Evolutionary conservation across 2,888 invertebrate species (phyloP).

Genomic region (Brachycybe producta): DNA sequence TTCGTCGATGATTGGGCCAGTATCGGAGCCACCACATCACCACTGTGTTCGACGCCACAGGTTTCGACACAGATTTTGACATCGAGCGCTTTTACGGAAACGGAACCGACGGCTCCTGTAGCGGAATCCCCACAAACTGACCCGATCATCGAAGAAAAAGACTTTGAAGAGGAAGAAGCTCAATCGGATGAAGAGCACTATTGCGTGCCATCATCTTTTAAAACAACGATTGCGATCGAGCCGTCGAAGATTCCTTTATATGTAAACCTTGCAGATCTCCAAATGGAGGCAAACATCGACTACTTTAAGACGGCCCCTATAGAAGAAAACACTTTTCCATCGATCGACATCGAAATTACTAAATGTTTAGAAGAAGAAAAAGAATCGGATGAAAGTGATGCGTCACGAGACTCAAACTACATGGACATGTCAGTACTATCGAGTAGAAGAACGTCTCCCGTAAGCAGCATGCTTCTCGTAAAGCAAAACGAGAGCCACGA

Average conservation of each 20-base stretch:
- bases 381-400: no score
- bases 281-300: no score
- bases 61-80: background rate
- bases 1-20: constrained; percentile 1
- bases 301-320: no score
- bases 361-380: background rate
- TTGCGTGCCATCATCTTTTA: no score
- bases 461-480: background rate
- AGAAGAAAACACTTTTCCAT: no score
- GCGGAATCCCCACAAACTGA: no score
- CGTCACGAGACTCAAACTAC: background rate
- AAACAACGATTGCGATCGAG: no score
- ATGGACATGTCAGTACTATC: background rate
- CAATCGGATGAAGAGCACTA: background rate
- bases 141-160: background rate
- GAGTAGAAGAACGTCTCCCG: background rate
- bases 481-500: no score
- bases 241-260: no score
- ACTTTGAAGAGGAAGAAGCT: background rate
- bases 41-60: background rate
- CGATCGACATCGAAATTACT: background rate
- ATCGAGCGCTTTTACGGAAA: background rate
- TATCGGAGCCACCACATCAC: background rate
- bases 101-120: no score
- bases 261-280: no score